Evolutionary conservation across 2,888 invertebrate species (phyloP).

Genomic region (Lasioglossum marginatum): DNA sequence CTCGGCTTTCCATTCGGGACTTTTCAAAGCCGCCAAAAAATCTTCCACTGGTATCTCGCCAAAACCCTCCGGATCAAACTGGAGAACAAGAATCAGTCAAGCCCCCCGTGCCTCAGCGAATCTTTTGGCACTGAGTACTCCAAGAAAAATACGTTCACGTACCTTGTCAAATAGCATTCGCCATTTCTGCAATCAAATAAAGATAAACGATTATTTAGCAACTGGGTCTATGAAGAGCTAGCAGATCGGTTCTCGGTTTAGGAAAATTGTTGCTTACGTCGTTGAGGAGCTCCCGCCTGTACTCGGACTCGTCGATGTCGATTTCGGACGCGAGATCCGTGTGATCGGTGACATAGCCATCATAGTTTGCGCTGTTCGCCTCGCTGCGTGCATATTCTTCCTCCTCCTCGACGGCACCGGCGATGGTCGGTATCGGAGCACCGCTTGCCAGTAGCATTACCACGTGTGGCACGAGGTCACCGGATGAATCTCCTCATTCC

Average conservation of each 20-base stretch:
- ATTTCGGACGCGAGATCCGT: conserved; percentile 92
- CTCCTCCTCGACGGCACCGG: conserved; percentile 82
- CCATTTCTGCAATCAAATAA: conserved; percentile 91
- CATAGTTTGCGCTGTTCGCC: conserved; percentile 80
- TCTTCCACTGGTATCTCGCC: conserved; percentile 96
- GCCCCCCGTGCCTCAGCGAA: conserved; percentile 4
- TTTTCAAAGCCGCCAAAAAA: conserved; percentile 91
- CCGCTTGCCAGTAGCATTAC: conserved; percentile 82
- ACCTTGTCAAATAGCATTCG: conserved; percentile 94
- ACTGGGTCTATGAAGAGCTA: background rate
- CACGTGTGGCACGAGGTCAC: conserved; percentile 73
- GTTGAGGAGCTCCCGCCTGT: conserved; percentile 90
- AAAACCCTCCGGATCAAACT: conserved; percentile 97
- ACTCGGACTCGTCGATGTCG: conserved; percentile 89
- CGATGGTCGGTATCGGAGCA: conserved; percentile 82
- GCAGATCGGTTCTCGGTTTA: background rate
- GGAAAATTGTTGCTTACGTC: conserved; percentile 88
- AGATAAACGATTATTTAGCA: conserved; percentile 1
- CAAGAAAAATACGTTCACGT: background rate
- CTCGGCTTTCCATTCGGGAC: conserved; percentile 91
- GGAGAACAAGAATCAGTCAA: conserved; percentile 76
- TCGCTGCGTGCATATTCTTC: conserved; percentile 81
- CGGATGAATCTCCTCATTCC: conserved; percentile 72
- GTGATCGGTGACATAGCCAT: conserved; percentile 91
- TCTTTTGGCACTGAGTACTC: background rate